Percentiles rank a stretch among this genome's conserved stretches.
These are phyloP conservation scores for Phrynosoma platyrhinos DNA, from an alignment of 2,113 vertebrate species.

Conservation along the genomic window DNA sequence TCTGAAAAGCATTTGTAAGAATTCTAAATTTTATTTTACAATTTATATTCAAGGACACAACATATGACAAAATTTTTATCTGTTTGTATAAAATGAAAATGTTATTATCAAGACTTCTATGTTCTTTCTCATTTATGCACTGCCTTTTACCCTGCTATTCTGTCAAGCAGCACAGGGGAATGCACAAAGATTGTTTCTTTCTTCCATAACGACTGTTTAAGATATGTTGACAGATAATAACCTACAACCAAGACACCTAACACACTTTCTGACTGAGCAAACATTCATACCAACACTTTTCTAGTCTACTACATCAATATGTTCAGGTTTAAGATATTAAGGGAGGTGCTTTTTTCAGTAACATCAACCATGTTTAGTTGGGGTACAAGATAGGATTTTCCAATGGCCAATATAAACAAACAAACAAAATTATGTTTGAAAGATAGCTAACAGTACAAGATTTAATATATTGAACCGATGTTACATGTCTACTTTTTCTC, in stretches of 20 bases:
- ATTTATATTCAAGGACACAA: too few species aligned
- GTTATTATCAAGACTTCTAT: not conserved
- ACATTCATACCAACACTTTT: not conserved
- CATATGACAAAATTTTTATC: not conserved
- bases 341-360: too few species aligned
- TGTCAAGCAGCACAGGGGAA: not conserved
- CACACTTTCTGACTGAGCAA: not conserved
- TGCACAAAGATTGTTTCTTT: not conserved
- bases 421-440: too few species aligned
- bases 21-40: too few species aligned
- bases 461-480: fast-evolving
- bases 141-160: not conserved
- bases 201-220: not conserved
- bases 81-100: not conserved
- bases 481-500: not conserved
- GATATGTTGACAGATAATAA: not conserved
- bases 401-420: too few species aligned
- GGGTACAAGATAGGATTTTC: too few species aligned
- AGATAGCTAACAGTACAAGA: not conserved
- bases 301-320: not conserved
- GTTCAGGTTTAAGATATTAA: too few species aligned
- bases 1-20: too few species aligned
- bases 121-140: not conserved
- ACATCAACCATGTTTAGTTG: too few species aligned
- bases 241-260: not conserved